Percentiles rank a stretch among this genome's conserved stretches.
Evolutionary conservation across 2,797 vertebrate species (phyloP).

Genomic region (Cynopterus sphinx): DNA sequence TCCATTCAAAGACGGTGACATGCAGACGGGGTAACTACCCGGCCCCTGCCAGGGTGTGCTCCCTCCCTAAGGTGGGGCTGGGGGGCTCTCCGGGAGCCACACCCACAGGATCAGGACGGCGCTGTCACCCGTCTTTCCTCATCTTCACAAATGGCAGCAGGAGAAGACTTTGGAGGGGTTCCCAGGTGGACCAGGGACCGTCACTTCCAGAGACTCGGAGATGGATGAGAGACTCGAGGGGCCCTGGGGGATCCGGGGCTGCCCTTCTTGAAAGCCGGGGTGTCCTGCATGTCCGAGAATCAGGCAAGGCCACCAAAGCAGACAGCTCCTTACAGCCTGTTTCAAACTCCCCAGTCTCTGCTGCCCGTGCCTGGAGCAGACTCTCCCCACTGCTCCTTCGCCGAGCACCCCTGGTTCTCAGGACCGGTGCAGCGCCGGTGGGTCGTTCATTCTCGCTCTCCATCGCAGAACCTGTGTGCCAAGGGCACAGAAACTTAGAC

Average conservation of each 20-base stretch:
- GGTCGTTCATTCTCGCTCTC: not conserved
- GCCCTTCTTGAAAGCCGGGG: not conserved
- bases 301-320: not conserved
- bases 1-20: not conserved
- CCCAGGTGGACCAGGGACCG: accelerated
- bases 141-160: not conserved
- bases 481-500: not conserved
- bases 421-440: not conserved
- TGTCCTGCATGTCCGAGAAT: not conserved
- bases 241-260: not conserved
- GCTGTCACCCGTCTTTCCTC: not conserved
- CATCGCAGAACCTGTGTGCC: not conserved
- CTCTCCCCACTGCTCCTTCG: not conserved
- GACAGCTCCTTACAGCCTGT: too few species aligned
- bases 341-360: not conserved
- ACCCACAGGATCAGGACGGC: accelerated
- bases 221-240: not conserved
- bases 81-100: not conserved
- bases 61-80: not conserved
- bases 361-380: not conserved
- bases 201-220: not conserved
- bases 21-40: not conserved
- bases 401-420: not conserved
- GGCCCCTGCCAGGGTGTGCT: not conserved
- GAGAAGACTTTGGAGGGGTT: not conserved